Conservation (phyloP, 2,797 vertebrate species). For the Muscicapa comitata region DNA sequence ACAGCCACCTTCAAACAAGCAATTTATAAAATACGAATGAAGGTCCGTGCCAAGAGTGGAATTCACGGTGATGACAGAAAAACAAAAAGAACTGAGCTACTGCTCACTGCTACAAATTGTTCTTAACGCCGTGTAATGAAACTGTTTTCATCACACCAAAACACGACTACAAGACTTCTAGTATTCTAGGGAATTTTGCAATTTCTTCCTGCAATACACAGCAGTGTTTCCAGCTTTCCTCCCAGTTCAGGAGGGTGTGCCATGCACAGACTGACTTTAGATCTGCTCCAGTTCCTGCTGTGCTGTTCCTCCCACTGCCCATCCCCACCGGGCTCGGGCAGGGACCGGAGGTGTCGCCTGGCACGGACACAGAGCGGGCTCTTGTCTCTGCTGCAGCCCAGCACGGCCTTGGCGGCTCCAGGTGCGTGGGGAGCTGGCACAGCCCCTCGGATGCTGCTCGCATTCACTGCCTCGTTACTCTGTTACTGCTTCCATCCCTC, state of each 20-base stretch:
- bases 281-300: accelerated
- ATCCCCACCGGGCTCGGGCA: accelerated
- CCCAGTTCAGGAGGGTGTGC: accelerated
- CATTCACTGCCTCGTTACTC: neutral
- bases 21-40: neutral
- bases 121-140: neutral
- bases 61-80: neutral
- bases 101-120: neutral
- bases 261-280: accelerated
- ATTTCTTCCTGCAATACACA: neutral
- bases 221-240: neutral
- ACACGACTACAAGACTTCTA: neutral
- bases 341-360: neutral
- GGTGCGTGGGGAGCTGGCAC: neutral
- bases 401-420: neutral
- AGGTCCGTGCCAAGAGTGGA: neutral
- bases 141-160: neutral
- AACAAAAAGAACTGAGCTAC: neutral
- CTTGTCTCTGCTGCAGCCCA: neutral
- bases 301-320: neutral
- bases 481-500: neutral
- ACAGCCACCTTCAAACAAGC: neutral
- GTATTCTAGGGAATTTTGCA: accelerated
- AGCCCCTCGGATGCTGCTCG: accelerated
- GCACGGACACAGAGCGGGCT: neutral